Evolutionary conservation across 2,888 invertebrate species (phyloP), one percentile per base, ranked within the genome.

Genomic region (Troglohyphantes excavatus): DNA sequence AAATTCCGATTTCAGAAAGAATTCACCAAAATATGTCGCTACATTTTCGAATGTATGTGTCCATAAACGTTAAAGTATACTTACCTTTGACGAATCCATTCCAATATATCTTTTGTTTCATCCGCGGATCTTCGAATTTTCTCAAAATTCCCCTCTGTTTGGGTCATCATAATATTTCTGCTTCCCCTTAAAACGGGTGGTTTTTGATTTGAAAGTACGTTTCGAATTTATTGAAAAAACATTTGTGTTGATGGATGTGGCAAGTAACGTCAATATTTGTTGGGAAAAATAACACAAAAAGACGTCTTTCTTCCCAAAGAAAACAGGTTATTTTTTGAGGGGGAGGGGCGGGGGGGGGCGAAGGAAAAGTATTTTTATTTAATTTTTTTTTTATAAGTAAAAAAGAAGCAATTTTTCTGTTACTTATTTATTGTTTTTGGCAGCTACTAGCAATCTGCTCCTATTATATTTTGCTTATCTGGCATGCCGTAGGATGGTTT

Each of bases 161-260:
- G 1, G 46, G 46, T 72, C 46, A 72, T 72, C 72, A 72, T 72
- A 46, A 46, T 46, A 26, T 46, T 11, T 53, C 46, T 26, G 13
- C 26, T n/a, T 46, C 46, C 13, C 46, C 27, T 63, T 46, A 26
- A 43, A 72, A 3, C 46, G 72, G 39, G 26, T 46, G 46, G 46
- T 72, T 72, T 53, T 27, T 23, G 33, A 63, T 29, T 21, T n/a
- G 39, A 67, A 43, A 43, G 61, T 65, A 65, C 43, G 63, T 79
- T 79, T 46, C 29, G 19, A 19, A 46, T 23, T 27, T 81, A 81
- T 81, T 68, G 79, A 81, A 81, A 81, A 81, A 81, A 23, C 67
- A 53, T 46, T 81, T 81, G 46, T 29, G 67, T 19, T 81, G 79
- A 81, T 68, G 68, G 79, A 81, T 68, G 65, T 53, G 46, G 65